Conservation (phyloP, 2,113 vertebrate genomes). For the Pongo abelii region DNA sequence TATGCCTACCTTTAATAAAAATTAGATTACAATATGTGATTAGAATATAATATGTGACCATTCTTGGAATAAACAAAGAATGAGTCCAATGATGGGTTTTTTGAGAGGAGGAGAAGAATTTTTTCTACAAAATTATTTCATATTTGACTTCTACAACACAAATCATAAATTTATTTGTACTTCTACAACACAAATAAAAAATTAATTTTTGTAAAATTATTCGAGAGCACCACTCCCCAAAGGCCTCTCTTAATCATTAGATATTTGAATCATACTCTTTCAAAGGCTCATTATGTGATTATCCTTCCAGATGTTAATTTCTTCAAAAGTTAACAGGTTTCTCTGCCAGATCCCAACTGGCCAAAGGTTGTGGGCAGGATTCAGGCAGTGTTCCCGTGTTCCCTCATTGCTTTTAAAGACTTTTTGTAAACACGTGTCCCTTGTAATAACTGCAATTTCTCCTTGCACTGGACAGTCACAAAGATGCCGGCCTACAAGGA, state of each 20-base stretch:
- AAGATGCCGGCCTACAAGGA: background rate
- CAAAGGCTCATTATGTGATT: background rate
- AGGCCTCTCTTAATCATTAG: background rate
- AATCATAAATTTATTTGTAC: background rate
- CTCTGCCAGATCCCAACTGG: background rate
- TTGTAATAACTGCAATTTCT: background rate
- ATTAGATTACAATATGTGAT: background rate
- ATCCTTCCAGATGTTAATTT: background rate
- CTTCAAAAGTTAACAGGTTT: background rate
- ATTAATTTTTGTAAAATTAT: slow-evolving; percentile 40
- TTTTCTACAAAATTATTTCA: slow-evolving; percentile 25
- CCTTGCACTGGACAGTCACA: background rate
- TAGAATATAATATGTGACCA: background rate
- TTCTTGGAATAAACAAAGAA: slow-evolving; percentile 40
- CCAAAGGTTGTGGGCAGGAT: background rate
- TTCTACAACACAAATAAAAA: background rate
- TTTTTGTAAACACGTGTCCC: background rate
- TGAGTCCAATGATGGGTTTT: background rate
- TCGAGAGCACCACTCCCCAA: background rate
- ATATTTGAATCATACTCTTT: background rate
- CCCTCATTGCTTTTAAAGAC: background rate
- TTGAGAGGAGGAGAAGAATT: background rate
- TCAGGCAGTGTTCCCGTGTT: background rate
- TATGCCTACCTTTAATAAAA: background rate
- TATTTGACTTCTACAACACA: background rate